Conservation (phyloP, 2,888 invertebrate genomes). For the Monopis laevigella region DNA sequence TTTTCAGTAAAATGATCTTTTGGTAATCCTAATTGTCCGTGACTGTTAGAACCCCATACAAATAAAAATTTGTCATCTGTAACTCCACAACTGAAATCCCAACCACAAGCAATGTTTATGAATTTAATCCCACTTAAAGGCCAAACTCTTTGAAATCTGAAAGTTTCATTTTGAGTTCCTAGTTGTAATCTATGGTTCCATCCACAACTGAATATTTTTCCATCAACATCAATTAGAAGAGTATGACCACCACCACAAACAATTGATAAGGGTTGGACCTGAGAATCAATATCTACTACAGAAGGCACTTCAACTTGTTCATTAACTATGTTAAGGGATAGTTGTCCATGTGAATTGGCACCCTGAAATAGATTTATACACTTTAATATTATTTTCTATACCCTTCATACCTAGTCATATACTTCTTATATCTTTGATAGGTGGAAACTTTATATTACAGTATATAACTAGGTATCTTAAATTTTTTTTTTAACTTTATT, state of each 20-base stretch:
- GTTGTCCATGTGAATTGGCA: constrained; percentile 85
- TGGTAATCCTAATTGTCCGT: constrained; percentile 78
- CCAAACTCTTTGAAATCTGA: constrained; percentile 70
- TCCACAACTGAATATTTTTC: constrained; percentile 79
- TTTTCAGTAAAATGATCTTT: constrained; percentile 49
- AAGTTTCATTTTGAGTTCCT: constrained; percentile 60
- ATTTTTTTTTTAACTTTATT: no score
- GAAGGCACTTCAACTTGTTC: constrained; percentile 73
- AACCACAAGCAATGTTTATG: constrained; percentile 76
- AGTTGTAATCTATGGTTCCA: constrained; percentile 81
- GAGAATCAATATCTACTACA: constrained; percentile 38
- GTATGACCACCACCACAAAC: constrained; percentile 83
- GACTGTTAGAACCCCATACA: constrained; percentile 86
- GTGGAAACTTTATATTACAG: no score
- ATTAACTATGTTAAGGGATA: constrained; percentile 72
- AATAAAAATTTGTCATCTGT: constrained; percentile 74
- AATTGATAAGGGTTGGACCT: constrained; percentile 68
- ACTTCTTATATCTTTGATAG: no score
- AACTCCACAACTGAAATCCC: constrained; percentile 83
- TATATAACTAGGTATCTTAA: no score
- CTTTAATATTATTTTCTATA: no score
- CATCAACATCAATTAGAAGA: constrained; percentile 71
- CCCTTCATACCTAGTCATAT: no score
- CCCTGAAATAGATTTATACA: no score
- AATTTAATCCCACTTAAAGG: constrained; percentile 63